phyloP scores from a whole-genome alignment of 2,888 invertebrate species.

The Drosophila macrospina region DNA sequence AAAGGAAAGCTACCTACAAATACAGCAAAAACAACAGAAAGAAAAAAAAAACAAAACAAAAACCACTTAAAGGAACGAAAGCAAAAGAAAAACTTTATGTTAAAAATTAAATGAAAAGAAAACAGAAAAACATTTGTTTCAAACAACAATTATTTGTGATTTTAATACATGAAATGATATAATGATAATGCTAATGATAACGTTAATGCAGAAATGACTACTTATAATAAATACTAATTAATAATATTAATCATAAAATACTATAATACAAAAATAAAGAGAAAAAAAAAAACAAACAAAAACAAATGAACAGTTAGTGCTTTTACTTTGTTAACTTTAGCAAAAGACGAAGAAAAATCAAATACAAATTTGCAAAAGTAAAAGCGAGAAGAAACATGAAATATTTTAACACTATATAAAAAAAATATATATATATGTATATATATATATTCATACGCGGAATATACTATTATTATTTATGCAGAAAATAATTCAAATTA shows the following conservation, averaged over 20 bases:
- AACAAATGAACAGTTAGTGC: slow-evolving; percentile 49
- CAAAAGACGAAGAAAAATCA: slow-evolving; percentile 5
- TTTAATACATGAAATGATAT: slow-evolving; percentile 71
- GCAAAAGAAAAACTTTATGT: slow-evolving; percentile 8
- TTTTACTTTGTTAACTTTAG: slow-evolving; percentile 69
- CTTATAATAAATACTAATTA: slow-evolving; percentile 46
- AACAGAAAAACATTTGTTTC: slow-evolving; percentile 87
- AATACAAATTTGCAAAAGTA: background rate
- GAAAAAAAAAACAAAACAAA: too few relatives aligned
- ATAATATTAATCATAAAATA: slow-evolving; percentile 61
- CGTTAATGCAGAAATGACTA: slow-evolving; percentile 65
- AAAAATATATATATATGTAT: slow-evolving; percentile 11
- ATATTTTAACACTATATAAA: slow-evolving; percentile 44
- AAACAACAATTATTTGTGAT: slow-evolving; percentile 79
- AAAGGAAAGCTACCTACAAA: slow-evolving; percentile 17
- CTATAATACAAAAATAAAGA: slow-evolving; percentile 37
- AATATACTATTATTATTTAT: slow-evolving; percentile 62
- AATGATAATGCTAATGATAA: slow-evolving; percentile 44
- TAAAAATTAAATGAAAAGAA: slow-evolving; percentile 86
- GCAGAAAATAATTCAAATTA: slow-evolving; percentile 64
- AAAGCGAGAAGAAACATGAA: slow-evolving; percentile 33
- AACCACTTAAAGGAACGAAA: background rate
- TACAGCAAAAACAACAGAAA: slow-evolving; percentile 12
- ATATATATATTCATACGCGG: slow-evolving; percentile 8
- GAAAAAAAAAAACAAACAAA: slow-evolving; percentile 13